Evolutionary conservation across 2,113 vertebrate species (phyloP), one percentile per base, ranked within the genome.

Genomic region (Budorcas taxicolor): DNA sequence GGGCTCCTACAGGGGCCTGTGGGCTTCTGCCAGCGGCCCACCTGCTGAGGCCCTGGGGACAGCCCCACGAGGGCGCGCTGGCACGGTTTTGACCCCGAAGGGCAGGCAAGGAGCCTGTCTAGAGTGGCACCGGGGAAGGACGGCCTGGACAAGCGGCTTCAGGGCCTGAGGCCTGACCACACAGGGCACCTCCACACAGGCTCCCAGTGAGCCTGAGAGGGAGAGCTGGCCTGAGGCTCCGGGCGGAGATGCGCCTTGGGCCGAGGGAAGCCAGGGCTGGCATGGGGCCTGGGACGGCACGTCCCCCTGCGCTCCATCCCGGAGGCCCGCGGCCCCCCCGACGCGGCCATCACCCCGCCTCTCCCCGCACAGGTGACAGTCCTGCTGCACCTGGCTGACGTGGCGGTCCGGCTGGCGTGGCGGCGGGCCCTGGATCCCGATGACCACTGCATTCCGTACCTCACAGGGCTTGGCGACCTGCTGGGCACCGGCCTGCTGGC

Each of bases 381-480:
- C 98, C 99, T 99, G 71, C 99, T 99, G 45, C 99, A 99, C 1
- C 43, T 99, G n/a, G 99, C 99, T 0, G 99, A 99, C 97, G 98
- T 99, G 87, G 99, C 99, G 3, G 99, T 99, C 71, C 99, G 99
- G 36, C 94, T 99, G 95, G 99, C 99, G 96, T 99, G 99, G 99
- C 98, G 99, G 96, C 98, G 98, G 93, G 99, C 99, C 3, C 98
- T 99, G 98, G 99, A 99, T 94, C 99, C 99, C 0, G 99, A 99
- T 95, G 99, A 99, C 95, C 99, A 99, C 98, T 99, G 99, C 95
- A 99, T 99, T 98, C 99, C 99, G 7, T 99, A 99, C 99, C 99
- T 99, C 98, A 99, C 99, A 0, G 99, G 99, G 9, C 98, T 99
- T 67, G 99, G 99, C 0, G 99, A 99, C 97, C 99, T 99, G 89